Evolutionary conservation across 2,888 invertebrate species (phyloP).

Genomic region (Rosalia funebris): DNA sequence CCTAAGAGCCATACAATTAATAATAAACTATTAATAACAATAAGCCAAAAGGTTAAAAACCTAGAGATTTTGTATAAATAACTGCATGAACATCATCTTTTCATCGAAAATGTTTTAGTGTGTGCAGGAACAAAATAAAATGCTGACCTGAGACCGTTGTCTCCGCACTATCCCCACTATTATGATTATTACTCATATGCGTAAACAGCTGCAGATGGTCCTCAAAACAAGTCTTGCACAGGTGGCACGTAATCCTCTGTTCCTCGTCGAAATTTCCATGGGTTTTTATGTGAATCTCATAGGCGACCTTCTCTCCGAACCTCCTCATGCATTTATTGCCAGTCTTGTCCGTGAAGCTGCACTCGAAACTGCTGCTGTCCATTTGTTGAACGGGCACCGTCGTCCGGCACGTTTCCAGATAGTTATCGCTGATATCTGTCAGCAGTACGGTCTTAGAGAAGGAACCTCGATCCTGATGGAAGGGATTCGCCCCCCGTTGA

Average conservation of each 20-base stretch:
- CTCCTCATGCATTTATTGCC: slow-evolving; percentile 13
- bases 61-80: too few relatives aligned
- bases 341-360: neutral
- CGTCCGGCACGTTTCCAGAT: slow-evolving; percentile 18
- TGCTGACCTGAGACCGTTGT: neutral
- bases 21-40: too few relatives aligned
- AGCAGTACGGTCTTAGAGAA: neutral
- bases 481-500: too few relatives aligned
- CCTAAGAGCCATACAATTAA: too few relatives aligned
- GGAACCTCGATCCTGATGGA: neutral
- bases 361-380: neutral
- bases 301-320: slow-evolving; percentile 16
- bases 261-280: neutral
- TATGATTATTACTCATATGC: neutral
- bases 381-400: neutral
- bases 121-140: neutral
- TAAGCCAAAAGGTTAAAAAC: too few relatives aligned
- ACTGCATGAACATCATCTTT: too few relatives aligned
- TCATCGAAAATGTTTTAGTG: too few relatives aligned
- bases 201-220: slow-evolving; percentile 2
- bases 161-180: neutral
- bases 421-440: slow-evolving; percentile 9
- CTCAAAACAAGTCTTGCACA: neutral
- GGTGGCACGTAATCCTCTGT: neutral
- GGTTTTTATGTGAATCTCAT: neutral